Evolutionary conservation across 2,888 invertebrate species (phyloP).

Genomic region (Pristionchus fissidentatus): DNA sequence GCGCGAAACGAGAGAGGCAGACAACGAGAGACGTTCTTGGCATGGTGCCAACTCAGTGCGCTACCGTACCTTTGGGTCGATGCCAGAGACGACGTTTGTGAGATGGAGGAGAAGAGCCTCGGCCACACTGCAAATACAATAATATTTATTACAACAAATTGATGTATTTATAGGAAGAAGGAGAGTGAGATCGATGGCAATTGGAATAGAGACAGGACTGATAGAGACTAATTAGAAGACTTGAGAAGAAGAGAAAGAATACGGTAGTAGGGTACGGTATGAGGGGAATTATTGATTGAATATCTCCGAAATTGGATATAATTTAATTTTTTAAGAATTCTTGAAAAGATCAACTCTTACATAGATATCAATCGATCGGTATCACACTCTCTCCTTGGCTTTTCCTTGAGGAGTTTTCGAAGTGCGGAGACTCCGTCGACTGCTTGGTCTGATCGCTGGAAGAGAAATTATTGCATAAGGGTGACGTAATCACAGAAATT

Average conservation of each 20-base stretch:
- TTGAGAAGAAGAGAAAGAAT: too few species aligned
- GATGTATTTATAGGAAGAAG: background rate
- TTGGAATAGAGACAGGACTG: too few species aligned
- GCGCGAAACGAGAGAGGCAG: too few species aligned
- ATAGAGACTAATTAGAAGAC: too few species aligned
- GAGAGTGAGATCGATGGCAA: background rate
- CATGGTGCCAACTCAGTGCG: too few species aligned
- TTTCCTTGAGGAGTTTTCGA: slow-evolving; percentile 29
- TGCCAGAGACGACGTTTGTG: slow-evolving; percentile 28
- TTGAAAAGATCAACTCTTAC: too few species aligned
- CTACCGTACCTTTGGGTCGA: background rate
- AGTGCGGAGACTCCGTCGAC: slow-evolving; percentile 19
- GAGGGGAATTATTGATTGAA: too few species aligned
- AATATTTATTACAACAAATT: background rate
- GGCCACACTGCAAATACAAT: slow-evolving; percentile 15
- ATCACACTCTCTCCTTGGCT: slow-evolving; percentile 45
- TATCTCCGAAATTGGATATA: too few species aligned
- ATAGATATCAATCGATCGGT: slow-evolving; percentile 47
- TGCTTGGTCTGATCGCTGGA: slow-evolving; percentile 39
- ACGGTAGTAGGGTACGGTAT: too few species aligned
- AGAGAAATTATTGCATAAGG: background rate
- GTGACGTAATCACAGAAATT: too few species aligned
- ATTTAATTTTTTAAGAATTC: too few species aligned
- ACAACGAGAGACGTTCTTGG: too few species aligned
- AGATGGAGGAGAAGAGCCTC: slow-evolving; percentile 48